These are phyloP conservation scores for Ornithoptera priamus DNA, from an alignment of 2,888 invertebrate species.

Conservation along the genomic window DNA sequence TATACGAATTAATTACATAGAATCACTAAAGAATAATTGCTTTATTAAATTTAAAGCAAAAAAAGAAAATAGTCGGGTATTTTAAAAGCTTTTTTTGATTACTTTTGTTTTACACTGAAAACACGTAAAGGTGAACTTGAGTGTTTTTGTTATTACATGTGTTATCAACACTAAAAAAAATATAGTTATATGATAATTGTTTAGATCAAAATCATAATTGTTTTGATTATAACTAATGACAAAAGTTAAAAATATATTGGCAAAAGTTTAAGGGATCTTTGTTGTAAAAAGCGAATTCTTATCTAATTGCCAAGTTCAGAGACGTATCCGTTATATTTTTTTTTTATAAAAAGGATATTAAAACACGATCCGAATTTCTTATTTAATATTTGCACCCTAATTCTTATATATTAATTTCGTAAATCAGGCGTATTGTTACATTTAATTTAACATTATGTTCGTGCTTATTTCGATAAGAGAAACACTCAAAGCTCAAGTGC, in stretches of 20 bases:
- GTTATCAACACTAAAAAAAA: too few species aligned
- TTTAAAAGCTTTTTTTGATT: too few species aligned
- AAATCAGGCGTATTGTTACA: slow-evolving; percentile 22
- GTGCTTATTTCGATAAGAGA: slow-evolving; percentile 27
- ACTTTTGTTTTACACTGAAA: too few species aligned
- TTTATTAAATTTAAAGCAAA: too few species aligned
- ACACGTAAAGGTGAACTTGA: too few species aligned
- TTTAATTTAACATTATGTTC: slow-evolving; percentile 24
- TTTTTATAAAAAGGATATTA: not conserved
- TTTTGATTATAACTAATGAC: too few species aligned
- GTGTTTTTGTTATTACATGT: too few species aligned
- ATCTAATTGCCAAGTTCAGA: not conserved
- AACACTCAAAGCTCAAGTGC: slow-evolving; percentile 29
- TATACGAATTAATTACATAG: too few species aligned
- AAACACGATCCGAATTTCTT: not conserved
- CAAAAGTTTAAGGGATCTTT: not conserved
- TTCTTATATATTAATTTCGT: not conserved
- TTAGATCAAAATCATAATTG: too few species aligned
- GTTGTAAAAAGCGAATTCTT: not conserved
- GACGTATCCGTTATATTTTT: not conserved
- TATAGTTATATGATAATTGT: too few species aligned
- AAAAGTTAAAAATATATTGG: not conserved
- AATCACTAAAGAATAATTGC: too few species aligned
- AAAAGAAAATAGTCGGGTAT: too few species aligned
- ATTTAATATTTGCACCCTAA: not conserved